phyloP scores from a whole-genome alignment of 2,797 vertebrate species.

The Capromys pilorides region DNA sequence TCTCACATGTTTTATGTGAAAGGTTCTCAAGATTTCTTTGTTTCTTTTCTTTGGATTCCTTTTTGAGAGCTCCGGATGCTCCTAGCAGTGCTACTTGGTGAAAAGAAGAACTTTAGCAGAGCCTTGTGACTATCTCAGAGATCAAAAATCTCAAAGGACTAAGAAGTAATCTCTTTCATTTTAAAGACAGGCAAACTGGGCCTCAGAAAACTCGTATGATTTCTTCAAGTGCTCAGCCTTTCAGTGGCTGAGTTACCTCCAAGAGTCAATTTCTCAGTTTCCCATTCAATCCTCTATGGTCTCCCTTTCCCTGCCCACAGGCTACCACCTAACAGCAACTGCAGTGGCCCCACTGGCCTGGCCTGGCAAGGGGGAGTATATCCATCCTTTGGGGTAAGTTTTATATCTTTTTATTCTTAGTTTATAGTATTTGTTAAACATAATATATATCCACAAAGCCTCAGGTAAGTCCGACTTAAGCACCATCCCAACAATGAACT shows the following conservation, averaged over 20 bases:
- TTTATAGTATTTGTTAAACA: not conserved
- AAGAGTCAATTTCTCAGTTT: not conserved
- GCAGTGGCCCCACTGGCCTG: not conserved
- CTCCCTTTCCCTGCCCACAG: not conserved
- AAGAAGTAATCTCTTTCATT: slow-evolving; percentile 20
- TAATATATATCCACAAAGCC: not conserved
- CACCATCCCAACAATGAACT: not conserved
- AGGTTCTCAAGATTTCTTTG: not conserved
- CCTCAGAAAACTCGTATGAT: not conserved
- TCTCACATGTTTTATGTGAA: not conserved
- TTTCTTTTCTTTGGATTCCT: not conserved
- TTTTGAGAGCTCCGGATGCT: not conserved
- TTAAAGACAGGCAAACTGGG: not conserved
- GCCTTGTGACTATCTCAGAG: not conserved
- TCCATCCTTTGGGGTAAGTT: not conserved
- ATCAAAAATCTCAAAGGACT: not conserved
- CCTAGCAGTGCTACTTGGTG: not conserved
- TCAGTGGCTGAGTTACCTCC: not conserved
- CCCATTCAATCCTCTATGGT: not conserved
- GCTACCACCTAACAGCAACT: not conserved
- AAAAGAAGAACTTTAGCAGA: not conserved
- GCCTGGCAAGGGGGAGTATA: not conserved
- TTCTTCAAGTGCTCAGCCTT: not conserved
- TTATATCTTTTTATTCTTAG: not conserved
- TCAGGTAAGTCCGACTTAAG: not conserved